These are phyloP conservation scores for Scylla paramamosain DNA, from an alignment of 1,140 invertebrate species.

Conservation along the genomic window DNA sequence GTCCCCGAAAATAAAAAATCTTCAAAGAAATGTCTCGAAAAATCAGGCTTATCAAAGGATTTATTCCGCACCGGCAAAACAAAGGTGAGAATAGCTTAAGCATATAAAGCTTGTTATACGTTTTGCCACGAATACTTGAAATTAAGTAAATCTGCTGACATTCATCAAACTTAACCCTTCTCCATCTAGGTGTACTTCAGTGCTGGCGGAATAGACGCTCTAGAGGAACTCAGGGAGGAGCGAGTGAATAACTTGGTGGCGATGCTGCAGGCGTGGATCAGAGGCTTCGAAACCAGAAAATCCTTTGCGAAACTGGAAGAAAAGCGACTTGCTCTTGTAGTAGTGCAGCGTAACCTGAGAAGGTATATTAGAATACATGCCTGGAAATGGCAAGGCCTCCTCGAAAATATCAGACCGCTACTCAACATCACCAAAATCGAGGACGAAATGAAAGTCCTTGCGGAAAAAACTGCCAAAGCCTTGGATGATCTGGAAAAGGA, in stretches of 20 bases:
- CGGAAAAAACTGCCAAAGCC: slow-evolving; percentile 96
- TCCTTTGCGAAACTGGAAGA: slow-evolving; percentile 98
- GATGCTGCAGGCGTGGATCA: slow-evolving; percentile 98
- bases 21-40: slow-evolving; percentile 83
- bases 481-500: slow-evolving; percentile 96
- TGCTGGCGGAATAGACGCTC: slow-evolving; percentile 99
- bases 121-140: neutral
- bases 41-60: slow-evolving; percentile 83
- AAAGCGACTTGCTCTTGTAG: slow-evolving; percentile 96
- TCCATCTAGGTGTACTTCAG: slow-evolving; percentile 99
- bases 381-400: slow-evolving; percentile 99
- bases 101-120: neutral
- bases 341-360: slow-evolving; percentile 99
- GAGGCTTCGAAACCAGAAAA: slow-evolving; percentile 90
- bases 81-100: slow-evolving; percentile 84
- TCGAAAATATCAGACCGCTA: slow-evolving; percentile 99
- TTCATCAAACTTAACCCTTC: neutral
- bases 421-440: slow-evolving; percentile 98
- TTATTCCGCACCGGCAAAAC: slow-evolving; percentile 94
- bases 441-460: slow-evolving; percentile 98
- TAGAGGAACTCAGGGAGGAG: slow-evolving; percentile 99
- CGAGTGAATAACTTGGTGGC: slow-evolving; percentile 98
- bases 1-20: slow-evolving; percentile 83
- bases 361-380: slow-evolving; percentile 98
- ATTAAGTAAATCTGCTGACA: neutral